Conservation (phyloP, 2,888 invertebrate species). For the Lasioglossum leucozonium region DNA sequence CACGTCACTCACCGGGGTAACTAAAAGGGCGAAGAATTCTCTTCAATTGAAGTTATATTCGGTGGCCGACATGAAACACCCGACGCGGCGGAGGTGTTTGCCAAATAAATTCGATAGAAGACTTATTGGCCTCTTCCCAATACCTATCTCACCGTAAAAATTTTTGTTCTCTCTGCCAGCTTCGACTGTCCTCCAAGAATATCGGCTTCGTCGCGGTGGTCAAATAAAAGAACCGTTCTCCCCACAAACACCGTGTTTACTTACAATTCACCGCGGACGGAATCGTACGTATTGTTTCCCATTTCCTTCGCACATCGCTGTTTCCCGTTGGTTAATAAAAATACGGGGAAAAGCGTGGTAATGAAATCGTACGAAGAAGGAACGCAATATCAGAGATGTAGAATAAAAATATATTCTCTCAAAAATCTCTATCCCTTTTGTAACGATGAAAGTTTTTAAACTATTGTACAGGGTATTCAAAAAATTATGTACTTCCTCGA, state of each 20-base stretch:
- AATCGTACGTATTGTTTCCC: not conserved
- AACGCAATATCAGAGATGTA: no score
- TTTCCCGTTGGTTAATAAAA: not conserved
- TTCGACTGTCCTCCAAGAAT: conserved; percentile 40
- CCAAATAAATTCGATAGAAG: conserved; percentile 69
- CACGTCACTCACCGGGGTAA: conserved; percentile 35
- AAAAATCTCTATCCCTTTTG: not conserved
- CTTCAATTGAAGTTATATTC: conserved; percentile 58
- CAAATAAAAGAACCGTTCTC: conserved; percentile 26
- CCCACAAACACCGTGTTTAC: conserved; percentile 54
- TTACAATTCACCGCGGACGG: conserved; percentile 28
- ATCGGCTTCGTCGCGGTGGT: conserved; percentile 39
- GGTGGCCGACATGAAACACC: conserved; percentile 58
- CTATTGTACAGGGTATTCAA: no score
- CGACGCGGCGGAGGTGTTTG: conserved; percentile 59
- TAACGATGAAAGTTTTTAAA: not conserved
- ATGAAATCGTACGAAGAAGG: not conserved
- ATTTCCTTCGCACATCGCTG: not conserved
- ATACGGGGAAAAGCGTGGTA: not conserved
- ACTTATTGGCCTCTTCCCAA: conserved; percentile 67
- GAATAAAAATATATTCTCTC: not conserved
- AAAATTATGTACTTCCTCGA: no score
- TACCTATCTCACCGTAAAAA: conserved; percentile 56
- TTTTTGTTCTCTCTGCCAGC: conserved; percentile 57
- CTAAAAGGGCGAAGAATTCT: conserved; percentile 46